Conservation (phyloP, 2,113 vertebrate genomes). For the Mionectes macconnelli region DNA sequence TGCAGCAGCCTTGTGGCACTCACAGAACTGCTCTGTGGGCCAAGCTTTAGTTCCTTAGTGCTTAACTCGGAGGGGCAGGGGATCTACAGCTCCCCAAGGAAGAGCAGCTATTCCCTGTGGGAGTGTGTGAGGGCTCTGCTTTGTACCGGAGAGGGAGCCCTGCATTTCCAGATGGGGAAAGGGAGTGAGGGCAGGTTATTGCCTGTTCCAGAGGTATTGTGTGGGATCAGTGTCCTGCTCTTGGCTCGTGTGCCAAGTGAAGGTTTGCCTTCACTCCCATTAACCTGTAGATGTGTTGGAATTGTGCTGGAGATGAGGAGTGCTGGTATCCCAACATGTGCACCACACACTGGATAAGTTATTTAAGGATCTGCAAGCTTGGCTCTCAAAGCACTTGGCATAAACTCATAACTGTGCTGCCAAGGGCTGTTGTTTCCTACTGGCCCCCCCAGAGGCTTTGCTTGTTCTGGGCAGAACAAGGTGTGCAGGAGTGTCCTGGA, state of each 20-base stretch:
- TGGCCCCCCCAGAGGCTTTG: neutral
- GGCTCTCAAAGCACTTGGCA: neutral
- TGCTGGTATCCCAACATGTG: accelerated
- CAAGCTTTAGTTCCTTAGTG: neutral
- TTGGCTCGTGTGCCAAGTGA: neutral
- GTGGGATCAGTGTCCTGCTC: neutral
- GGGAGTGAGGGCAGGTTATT: neutral
- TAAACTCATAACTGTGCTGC: neutral
- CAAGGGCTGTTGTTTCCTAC: neutral
- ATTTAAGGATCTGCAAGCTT: neutral
- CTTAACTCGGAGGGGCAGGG: neutral
- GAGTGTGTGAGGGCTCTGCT: neutral
- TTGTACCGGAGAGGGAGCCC: neutral
- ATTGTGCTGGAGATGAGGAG: neutral
- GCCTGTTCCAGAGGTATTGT: neutral
- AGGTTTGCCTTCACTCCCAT: neutral
- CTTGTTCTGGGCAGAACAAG: neutral
- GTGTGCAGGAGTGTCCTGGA: neutral
- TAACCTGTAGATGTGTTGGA: neutral
- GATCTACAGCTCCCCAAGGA: neutral
- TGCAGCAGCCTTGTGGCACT: neutral
- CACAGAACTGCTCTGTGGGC: too few relatives aligned
- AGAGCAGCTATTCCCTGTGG: neutral
- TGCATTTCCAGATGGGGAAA: neutral
- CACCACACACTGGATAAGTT: neutral